Evolutionary conservation across 2,888 invertebrate genomes (phyloP), one percentile per base, ranked within the genome.

Genomic region (Drosophila neonasuta): DNA sequence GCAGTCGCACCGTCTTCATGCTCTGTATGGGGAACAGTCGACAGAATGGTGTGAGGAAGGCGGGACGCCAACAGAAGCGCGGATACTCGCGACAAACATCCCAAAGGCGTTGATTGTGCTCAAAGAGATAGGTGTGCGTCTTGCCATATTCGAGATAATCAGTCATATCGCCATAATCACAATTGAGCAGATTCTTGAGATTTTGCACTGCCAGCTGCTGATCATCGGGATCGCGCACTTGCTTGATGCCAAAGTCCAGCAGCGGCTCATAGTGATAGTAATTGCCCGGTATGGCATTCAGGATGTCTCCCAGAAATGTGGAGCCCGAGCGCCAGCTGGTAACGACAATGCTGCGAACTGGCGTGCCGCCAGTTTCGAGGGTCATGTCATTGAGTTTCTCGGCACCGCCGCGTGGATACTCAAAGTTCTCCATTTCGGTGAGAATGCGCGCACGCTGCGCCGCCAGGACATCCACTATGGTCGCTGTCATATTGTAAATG

Each of bases 261-360:
- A 97, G 91, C 34, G 97, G 97, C 90, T 97, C 97, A 89, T 97
- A 97, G 89, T 97, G 97, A 91, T 97, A 97, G 91, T 93, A 97
- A 90, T 95, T 97, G 32, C 94, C 96, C 15, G 97, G 97, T 89
- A 96, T 93, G 29, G 96, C 93, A 89, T 96, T 96, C 49, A 97
- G 90, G 45, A 97, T 93, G 87, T 97, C 97, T 57, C 97, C 97
- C 55, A 97, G 92, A 90, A 97, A 97, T 36, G 97, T 97, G 17
- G 97, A 97, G 6, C 97, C 97, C 4, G 96, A 96, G 78, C 97
- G 93, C 96, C 97, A 97, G 11, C 96, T 96, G n/a, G 97, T 96
- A 67, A 97, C 91, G 74, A 97, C 94, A 49, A 97, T 90, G 89
- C 94, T 96, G 73, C 95, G 92, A 62, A 96, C 88, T 4, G 97